Conservation (phyloP, 2,888 invertebrate species). For the Gastracanthus pulcherrimus region DNA sequence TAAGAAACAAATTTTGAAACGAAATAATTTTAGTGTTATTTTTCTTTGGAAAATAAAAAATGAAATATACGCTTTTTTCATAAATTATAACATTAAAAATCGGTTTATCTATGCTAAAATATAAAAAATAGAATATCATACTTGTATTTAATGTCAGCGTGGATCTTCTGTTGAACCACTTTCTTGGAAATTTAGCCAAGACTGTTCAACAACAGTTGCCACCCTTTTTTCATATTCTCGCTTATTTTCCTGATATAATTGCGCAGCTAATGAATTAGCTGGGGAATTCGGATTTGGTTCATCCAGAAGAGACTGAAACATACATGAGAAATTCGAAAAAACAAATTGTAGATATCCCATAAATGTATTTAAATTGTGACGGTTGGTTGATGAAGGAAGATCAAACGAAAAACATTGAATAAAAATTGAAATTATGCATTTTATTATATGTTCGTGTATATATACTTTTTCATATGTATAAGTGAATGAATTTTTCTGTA, state of each 20-base stretch:
- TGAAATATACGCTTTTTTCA: too few species aligned
- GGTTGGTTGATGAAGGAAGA: slow-evolving; percentile 2
- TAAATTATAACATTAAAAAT: too few species aligned
- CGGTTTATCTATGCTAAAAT: too few species aligned
- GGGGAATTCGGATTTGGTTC: slow-evolving; percentile 86
- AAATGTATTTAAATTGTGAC: slow-evolving; percentile 42
- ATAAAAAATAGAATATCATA: too few species aligned
- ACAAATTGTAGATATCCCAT: slow-evolving; percentile 10
- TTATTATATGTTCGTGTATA: slow-evolving; percentile 67
- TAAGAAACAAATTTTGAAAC: too few species aligned
- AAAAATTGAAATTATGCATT: slow-evolving; percentile 72
- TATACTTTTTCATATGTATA: slow-evolving; percentile 63
- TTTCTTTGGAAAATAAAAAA: too few species aligned
- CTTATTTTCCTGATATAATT: slow-evolving; percentile 84
- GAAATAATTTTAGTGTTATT: too few species aligned
- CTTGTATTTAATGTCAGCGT: slow-evolving; percentile 72
- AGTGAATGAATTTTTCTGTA: slow-evolving; percentile 58
- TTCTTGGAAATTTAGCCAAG: slow-evolving; percentile 79
- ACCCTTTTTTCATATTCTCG: slow-evolving; percentile 84
- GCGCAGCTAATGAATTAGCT: slow-evolving; percentile 84
- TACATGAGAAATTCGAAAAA: slow-evolving; percentile 38
- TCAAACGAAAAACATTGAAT: slow-evolving; percentile 61
- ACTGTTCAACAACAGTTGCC: slow-evolving; percentile 83
- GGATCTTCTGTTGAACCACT: slow-evolving; percentile 74
- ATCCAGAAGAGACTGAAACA: slow-evolving; percentile 82